A percentile compares a stretch with the other conserved stretches of the same genome.
These are phyloP conservation scores for Muntiacus reevesi DNA, from an alignment of 2,113 vertebrate species.

Conservation along the genomic window DNA sequence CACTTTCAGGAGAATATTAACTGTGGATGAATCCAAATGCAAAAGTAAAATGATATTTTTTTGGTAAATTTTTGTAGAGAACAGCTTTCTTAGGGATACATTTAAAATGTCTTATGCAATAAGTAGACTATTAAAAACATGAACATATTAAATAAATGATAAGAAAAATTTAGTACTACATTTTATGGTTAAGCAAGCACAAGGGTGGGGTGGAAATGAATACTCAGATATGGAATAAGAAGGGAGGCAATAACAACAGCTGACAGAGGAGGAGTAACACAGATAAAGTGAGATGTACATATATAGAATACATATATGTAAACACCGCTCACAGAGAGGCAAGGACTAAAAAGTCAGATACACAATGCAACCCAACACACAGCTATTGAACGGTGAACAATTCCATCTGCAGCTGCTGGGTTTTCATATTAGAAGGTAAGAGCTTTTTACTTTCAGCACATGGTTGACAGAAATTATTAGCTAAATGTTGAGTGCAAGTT, in stretches of 20 bases:
- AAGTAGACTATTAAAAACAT: slow-evolving; percentile 31
- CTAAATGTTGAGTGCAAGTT: background rate
- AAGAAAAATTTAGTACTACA: background rate
- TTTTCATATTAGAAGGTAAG: background rate
- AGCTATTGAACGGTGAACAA: background rate
- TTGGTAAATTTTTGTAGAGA: background rate
- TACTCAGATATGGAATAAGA: background rate
- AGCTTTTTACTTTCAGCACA: background rate
- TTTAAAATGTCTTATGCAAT: background rate
- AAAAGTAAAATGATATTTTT: background rate
- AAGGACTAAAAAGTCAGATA: background rate
- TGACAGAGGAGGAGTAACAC: background rate
- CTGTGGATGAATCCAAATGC: background rate
- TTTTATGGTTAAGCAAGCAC: background rate
- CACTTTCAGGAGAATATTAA: slow-evolving; percentile 13
- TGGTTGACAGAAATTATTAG: background rate
- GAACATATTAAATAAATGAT: slow-evolving; percentile 9
- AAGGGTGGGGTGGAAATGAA: background rate
- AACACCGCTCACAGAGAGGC: background rate
- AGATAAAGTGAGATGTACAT: background rate
- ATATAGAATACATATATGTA: background rate
- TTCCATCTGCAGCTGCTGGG: background rate
- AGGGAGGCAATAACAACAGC: background rate
- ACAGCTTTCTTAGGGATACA: slow-evolving; percentile 5
- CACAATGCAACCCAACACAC: background rate